A percentile compares a stretch with the other conserved stretches of the same genome.
These are phyloP conservation scores for Margaritifera margaritifera DNA, from an alignment of 2,888 invertebrate genomes.

Conservation along the genomic window DNA sequence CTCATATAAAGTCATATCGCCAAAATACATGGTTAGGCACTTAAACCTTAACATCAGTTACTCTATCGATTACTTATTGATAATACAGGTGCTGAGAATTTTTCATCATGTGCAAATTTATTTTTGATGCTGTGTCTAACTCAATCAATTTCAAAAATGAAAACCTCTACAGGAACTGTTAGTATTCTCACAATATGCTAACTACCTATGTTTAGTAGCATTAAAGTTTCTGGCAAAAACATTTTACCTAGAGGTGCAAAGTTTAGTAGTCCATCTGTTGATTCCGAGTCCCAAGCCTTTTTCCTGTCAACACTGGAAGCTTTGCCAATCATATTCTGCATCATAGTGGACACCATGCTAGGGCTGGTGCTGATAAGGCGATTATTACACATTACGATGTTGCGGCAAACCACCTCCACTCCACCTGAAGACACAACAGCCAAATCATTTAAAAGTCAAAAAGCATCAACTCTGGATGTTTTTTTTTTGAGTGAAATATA, in stretches of 20 bases:
- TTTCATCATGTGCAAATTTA: too few species aligned
- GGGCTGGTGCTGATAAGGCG: conserved; percentile 82
- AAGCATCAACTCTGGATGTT: too few species aligned
- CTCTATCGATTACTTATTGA: too few species aligned
- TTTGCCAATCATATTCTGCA: conserved; percentile 77
- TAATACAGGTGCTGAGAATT: too few species aligned
- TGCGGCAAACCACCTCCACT: conserved; percentile 78
- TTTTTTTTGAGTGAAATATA: neutral
- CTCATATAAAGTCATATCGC: too few species aligned
- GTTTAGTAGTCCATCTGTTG: conserved; percentile 84
- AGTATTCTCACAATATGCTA: neutral
- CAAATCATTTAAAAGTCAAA: neutral
- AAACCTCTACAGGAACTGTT: neutral
- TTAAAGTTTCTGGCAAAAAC: too few species aligned
- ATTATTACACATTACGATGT: conserved; percentile 84
- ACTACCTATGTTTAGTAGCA: too few species aligned
- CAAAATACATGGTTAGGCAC: too few species aligned
- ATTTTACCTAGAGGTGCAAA: conserved; percentile 88
- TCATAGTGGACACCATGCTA: conserved; percentile 80
- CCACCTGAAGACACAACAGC: conserved; percentile 62
- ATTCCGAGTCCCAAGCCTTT: conserved; percentile 75
- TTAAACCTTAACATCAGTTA: too few species aligned
- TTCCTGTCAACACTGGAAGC: conserved; percentile 40
- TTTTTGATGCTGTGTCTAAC: too few species aligned
- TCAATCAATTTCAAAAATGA: too few species aligned